Evolutionary conservation across 2,797 vertebrate species (phyloP).

Genomic region (Melopsittacus undulatus): DNA sequence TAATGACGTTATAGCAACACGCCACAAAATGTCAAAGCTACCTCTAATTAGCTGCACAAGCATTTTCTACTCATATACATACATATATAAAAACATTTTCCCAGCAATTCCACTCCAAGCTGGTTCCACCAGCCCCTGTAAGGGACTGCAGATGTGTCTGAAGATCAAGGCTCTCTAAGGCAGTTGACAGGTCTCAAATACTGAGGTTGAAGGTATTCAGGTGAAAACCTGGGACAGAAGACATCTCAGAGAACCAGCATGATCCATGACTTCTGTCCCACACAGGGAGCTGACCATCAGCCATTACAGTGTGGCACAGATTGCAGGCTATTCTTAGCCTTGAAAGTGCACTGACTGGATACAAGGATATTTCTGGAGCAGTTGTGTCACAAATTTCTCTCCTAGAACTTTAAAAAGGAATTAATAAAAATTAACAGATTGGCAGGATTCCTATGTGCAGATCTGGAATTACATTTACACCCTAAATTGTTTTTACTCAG

Average conservation of each 20-base stretch:
- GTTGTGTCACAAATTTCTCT: background rate
- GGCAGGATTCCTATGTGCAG: slow-evolving; percentile 5
- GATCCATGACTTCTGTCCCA: slow-evolving; percentile 25
- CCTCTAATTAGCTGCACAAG: slow-evolving; percentile 45
- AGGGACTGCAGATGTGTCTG: slow-evolving; percentile 5
- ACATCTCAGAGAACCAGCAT: background rate
- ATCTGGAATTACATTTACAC: slow-evolving; percentile 38
- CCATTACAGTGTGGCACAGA: slow-evolving; percentile 4
- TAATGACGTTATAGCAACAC: slow-evolving; percentile 32
- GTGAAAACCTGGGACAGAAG: slow-evolving; percentile 23
- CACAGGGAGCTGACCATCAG: background rate
- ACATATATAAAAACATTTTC: background rate
- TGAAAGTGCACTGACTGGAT: background rate
- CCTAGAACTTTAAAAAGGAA: background rate
- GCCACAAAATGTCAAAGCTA: background rate
- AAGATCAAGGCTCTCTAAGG: background rate
- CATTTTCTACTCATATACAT: background rate
- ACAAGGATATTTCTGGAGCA: background rate
- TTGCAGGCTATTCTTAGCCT: slow-evolving; percentile 44
- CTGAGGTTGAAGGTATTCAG: background rate
- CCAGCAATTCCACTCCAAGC: background rate
- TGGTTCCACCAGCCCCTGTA: background rate
- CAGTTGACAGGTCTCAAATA: background rate
- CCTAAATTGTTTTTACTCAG: slow-evolving; percentile 65
- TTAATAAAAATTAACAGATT: background rate